Evolutionary conservation across 2,888 invertebrate species (phyloP).

Genomic region (Timandra comae): DNA sequence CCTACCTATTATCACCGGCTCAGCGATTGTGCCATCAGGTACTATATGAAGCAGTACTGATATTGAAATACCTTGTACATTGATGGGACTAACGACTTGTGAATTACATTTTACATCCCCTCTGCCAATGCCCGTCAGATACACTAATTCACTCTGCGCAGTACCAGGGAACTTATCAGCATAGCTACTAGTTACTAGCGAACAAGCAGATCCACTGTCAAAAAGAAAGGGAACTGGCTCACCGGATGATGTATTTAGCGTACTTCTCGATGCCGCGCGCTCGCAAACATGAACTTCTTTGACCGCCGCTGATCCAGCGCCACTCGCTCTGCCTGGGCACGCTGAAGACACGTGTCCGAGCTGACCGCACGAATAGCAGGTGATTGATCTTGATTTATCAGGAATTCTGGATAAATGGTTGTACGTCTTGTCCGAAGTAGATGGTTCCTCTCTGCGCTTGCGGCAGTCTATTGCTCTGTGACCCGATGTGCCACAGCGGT

Average conservation of each 20-base stretch:
- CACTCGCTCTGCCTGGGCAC: constrained; percentile 5
- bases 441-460: neutral
- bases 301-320: neutral
- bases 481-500: neutral
- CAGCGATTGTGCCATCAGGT: neutral
- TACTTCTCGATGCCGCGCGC: neutral
- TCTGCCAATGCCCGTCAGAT: too few species aligned
- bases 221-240: constrained; percentile 1
- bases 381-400: neutral
- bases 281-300: constrained; percentile 9
- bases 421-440: neutral
- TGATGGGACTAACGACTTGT: neutral
- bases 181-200: too few species aligned
- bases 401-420: too few species aligned
- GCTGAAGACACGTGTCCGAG: constrained; percentile 4
- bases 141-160: too few species aligned
- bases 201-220: constrained; percentile 1
- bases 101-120: neutral
- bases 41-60: neutral
- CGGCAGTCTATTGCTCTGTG: neutral
- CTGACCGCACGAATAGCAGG: constrained; percentile 6
- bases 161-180: too few species aligned
- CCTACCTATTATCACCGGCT: neutral
- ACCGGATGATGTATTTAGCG: neutral
- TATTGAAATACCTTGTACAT: too few species aligned